A percentile compares a stretch with the other conserved stretches of the same genome.
Evolutionary conservation across 2,888 invertebrate species (phyloP).

Genomic region (Andrena bicolor): DNA sequence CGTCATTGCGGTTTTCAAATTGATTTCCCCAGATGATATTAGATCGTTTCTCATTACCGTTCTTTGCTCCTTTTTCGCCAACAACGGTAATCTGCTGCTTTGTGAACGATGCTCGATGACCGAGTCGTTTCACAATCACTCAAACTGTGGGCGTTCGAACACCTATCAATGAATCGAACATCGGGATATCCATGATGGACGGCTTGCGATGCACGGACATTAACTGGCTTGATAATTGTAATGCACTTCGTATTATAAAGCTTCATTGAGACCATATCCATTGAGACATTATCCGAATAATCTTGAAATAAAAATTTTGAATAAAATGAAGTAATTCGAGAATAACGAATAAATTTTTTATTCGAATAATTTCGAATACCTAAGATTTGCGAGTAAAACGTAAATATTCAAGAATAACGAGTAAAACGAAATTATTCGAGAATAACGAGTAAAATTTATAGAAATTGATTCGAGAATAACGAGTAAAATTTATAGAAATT

Average conservation of each 20-base stretch:
- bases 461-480: no score
- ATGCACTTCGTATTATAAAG: slow-evolving; percentile 34
- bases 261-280: slow-evolving; percentile 8
- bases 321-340: no score
- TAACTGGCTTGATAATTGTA: slow-evolving; percentile 6
- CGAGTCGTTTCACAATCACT: neutral
- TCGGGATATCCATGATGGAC: neutral
- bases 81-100: neutral
- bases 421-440: no score
- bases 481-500: no score
- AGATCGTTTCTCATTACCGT: slow-evolving; percentile 42
- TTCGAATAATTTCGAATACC: no score
- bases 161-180: neutral
- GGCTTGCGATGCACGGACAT: no score
- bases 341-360: no score
- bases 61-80: neutral
- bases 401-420: no score
- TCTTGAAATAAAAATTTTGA: no score
- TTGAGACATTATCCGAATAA: no score
- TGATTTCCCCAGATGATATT: slow-evolving; percentile 36
- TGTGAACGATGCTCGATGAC: neutral
- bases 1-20: slow-evolving; percentile 52
- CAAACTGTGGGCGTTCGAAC: neutral
- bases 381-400: no score
- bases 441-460: no score